These are phyloP conservation scores for Dendrolimus houi DNA, from an alignment of 2,888 invertebrate species.

Conservation along the genomic window DNA sequence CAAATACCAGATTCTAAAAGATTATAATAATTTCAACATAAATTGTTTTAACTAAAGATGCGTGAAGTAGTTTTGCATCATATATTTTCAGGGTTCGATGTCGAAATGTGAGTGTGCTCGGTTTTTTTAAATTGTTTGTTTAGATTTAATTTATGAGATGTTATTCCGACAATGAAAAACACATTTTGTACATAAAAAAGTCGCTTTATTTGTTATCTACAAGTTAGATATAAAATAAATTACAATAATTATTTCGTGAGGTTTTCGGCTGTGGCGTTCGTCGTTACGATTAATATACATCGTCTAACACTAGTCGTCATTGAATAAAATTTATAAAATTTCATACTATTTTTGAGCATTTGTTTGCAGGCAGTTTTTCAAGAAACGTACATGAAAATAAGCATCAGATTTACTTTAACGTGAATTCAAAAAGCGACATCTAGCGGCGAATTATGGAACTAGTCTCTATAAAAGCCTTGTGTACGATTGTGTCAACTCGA, in stretches of 20 bases:
- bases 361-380: constrained; percentile 2
- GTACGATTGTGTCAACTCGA: constrained; percentile 5
- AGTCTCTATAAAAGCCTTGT: constrained; percentile 5
- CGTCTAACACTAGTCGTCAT: constrained; percentile 4
- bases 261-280: constrained; percentile 47
- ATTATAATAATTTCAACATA: too few relatives aligned
- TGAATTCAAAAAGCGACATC: not conserved
- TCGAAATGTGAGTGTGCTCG: too few relatives aligned
- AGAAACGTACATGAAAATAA: not conserved
- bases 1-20: too few relatives aligned
- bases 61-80: too few relatives aligned
- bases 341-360: constrained; percentile 22
- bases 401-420: not conserved
- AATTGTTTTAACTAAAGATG: too few relatives aligned
- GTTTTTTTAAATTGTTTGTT: too few relatives aligned
- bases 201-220: constrained; percentile 73
- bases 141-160: too few relatives aligned
- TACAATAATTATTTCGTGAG: constrained; percentile 56
- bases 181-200: constrained; percentile 64
- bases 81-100: too few relatives aligned
- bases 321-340: constrained; percentile 8
- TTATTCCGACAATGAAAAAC: too few relatives aligned
- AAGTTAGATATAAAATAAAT: constrained; percentile 75
- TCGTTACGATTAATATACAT: constrained; percentile 30
- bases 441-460: not conserved